Base-by-base conservation (phyloP, 2,888 invertebrate genomes). In the Laspeyria flexula region DNA sequence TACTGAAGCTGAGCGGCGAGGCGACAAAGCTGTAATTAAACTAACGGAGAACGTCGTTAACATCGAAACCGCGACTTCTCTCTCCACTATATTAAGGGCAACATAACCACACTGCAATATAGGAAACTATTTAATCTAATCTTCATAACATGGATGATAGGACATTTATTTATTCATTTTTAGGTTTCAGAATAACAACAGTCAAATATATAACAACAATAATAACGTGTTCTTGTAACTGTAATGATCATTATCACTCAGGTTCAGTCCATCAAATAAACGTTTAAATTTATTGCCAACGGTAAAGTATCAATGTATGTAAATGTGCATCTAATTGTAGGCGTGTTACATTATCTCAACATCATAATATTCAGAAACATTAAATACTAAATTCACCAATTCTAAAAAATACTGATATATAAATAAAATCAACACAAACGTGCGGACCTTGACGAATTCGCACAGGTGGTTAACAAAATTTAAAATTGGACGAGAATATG, bases 11-110 rank as follows among this genome's bases (percentile, higher is more conserved):
- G 73, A 71, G 77, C 75, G 77, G 78, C 71, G 76, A 73, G 73
- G 80, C 84, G 87, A 86, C 85, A 83, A 86, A 88, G 79, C 81
- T 74, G 85, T 82, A 89, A 90, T 90, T 89, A 89, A 88, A 86
- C 72, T 90, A 90, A 90, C 89, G 86, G 89, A 74, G 77, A 75
- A 64, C 70, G 75, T 84, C 85, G 85, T 88, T 86, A 88, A 87
- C 79, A 77, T 78, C 71, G 62, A 68, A 78, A 73, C 74, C 71
- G 68, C 75, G 69, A 75, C 73, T 78, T 80, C 71, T 79, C 76
- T 67, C 71, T 65, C 66, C 67, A 75, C 78, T 75, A 75, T 75
- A 70, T 74, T 77, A 68, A 75, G 76, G 75, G 75, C 72, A 74
- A 70, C 74, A 81, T 75, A 75, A 76, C 75, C 79, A 75, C 56